phyloP scores from a whole-genome alignment of 2,113 vertebrate genomes.

The Gobio gobio region DNA sequence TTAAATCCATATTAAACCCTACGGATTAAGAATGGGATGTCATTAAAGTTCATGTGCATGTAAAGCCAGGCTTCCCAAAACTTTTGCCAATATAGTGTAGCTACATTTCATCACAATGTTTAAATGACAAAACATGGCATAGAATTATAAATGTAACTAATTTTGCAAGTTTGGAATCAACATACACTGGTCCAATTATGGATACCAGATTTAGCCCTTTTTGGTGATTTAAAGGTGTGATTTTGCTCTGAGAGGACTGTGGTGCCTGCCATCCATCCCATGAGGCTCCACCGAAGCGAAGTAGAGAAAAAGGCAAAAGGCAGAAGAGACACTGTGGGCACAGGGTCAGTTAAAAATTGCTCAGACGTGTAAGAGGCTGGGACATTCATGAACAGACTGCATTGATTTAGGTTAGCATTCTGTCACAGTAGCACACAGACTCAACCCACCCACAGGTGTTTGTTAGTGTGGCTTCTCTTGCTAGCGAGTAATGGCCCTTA shows the following conservation, averaged over 20 bases:
- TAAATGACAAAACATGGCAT: background rate
- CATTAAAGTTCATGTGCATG: too few species aligned
- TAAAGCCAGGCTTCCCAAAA: too few species aligned
- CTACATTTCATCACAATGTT: background rate
- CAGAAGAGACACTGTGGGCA: constrained; percentile 68
- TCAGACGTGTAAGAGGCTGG: constrained; percentile 57
- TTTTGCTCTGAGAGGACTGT: background rate
- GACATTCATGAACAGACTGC: constrained; percentile 60
- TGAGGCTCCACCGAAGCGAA: constrained; percentile 49
- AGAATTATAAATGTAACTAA: too few species aligned
- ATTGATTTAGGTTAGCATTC: constrained; percentile 54
- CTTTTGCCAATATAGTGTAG: background rate
- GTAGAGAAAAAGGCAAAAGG: constrained; percentile 57
- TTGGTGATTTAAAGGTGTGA: constrained; percentile 17
- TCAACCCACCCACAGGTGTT: constrained; percentile 55
- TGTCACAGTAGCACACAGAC: constrained; percentile 18
- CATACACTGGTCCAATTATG: background rate
- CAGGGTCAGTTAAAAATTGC: constrained; percentile 70
- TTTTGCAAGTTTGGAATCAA: background rate
- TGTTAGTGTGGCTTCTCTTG: constrained; percentile 35
- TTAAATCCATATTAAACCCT: too few species aligned
- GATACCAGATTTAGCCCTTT: background rate
- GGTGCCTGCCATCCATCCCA: constrained; percentile 47
- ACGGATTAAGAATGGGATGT: too few species aligned
- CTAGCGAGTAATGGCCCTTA: constrained; percentile 11